Conservation (phyloP, 2,888 invertebrate genomes). For the Himalopsyche tibetana region DNA sequence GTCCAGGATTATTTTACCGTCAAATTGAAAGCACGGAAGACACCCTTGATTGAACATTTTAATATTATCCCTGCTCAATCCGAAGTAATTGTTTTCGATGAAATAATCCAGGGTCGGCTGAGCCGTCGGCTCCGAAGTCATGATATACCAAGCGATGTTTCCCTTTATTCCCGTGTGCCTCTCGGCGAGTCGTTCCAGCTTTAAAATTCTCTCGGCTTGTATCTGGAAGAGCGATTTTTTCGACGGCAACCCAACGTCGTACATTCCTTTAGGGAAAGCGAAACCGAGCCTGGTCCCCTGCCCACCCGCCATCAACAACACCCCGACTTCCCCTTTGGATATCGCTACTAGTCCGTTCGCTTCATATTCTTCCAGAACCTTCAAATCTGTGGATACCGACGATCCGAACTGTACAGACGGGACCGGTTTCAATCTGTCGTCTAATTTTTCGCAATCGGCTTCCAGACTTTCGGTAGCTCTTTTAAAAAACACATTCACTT, state of each 20-base stretch:
- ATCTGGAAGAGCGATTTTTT: conserved; percentile 93
- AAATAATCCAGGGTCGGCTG: conserved; percentile 90
- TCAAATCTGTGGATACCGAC: conserved; percentile 80
- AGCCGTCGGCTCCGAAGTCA: conserved; percentile 98
- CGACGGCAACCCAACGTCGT: conserved; percentile 92
- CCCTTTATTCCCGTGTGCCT: conserved; percentile 80
- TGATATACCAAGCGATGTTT: conserved; percentile 91
- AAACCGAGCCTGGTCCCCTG: conserved; percentile 98
- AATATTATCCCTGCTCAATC: conserved; percentile 87
- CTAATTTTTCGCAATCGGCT: conserved; percentile 82
- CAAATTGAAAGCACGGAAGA: conserved; percentile 94
- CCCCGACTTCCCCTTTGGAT: conserved; percentile 85
- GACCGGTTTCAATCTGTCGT: conserved; percentile 89
- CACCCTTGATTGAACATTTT: conserved; percentile 94
- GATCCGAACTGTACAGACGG: conserved; percentile 89
- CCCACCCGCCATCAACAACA: conserved; percentile 96
- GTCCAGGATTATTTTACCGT: conserved; percentile 95
- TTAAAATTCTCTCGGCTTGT: conserved; percentile 94
- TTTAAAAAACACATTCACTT: conserved; percentile 83
- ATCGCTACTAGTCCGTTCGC: conserved; percentile 82
- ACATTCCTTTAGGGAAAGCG: conserved; percentile 98
- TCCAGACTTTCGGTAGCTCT: conserved; percentile 79
- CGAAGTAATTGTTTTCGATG: conserved; percentile 88
- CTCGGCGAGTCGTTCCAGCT: conserved; percentile 86
- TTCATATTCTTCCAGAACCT: conserved; percentile 83